Conservation (phyloP, 2,113 vertebrate genomes). For the Gnathonemus echidnorhynchus region DNA sequence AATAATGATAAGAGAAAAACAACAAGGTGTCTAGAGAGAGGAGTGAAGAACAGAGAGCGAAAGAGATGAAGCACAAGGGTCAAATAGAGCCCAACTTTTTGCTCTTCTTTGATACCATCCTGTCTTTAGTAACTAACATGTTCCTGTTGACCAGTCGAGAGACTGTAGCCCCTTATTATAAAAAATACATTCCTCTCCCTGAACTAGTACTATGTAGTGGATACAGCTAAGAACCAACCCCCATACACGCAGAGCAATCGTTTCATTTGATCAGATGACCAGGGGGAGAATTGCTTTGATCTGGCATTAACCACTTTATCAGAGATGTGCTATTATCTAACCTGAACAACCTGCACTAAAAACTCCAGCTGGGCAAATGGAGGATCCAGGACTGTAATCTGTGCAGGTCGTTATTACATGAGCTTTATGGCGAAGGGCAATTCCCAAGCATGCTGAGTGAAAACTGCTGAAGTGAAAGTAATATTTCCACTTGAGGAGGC, state of each 20-base stretch:
- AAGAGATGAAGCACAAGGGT: neutral
- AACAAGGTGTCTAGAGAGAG: no score
- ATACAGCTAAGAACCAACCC: neutral
- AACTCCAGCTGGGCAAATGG: neutral
- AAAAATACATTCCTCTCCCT: neutral
- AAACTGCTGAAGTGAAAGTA: neutral
- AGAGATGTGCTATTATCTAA: neutral
- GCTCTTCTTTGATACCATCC: neutral
- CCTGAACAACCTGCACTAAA: neutral
- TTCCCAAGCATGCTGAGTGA: neutral
- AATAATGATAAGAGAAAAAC: no score
- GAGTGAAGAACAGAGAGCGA: no score
- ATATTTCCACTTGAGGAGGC: neutral
- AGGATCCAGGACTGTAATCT: neutral
- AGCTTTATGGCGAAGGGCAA: neutral
- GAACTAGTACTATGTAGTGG: neutral
- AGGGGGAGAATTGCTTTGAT: neutral
- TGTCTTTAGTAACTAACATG: neutral
- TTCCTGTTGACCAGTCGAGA: neutral
- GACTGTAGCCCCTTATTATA: neutral
- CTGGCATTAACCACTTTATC: neutral
- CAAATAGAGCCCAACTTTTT: neutral
- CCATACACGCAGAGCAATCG: neutral
- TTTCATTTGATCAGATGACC: neutral
- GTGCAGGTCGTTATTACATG: neutral